Percentiles rank a stretch among this genome's conserved stretches.
phyloP scores from a whole-genome alignment of 2,888 invertebrate genomes.

The Cyrtodaria siliqua region DNA sequence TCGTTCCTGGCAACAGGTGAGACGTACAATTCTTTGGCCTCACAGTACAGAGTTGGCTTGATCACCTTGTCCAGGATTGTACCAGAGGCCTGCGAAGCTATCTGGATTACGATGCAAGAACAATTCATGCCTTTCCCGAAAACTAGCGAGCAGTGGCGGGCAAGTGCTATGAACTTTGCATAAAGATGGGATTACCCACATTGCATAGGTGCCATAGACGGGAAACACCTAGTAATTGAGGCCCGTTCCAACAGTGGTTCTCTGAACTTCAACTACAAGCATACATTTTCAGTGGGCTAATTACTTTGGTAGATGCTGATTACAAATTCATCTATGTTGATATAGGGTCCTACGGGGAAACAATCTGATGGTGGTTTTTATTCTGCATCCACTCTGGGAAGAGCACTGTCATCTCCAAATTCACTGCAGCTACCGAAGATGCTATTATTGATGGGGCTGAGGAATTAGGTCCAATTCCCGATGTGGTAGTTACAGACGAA shows the following conservation, averaged over 20 bases:
- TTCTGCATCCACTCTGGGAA: slow-evolving; percentile 1
- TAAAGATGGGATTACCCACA: slow-evolving; percentile 82
- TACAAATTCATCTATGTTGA: slow-evolving; percentile 83
- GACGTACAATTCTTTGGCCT: slow-evolving; percentile 21
- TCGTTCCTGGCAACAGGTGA: slow-evolving; percentile 39
- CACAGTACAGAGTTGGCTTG: slow-evolving; percentile 12
- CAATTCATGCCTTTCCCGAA: not conserved
- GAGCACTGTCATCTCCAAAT: not conserved
- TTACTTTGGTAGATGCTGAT: slow-evolving; percentile 82
- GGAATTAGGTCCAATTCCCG: not conserved
- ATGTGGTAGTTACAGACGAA: no score
- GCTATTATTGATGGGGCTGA: slow-evolving; percentile 4
- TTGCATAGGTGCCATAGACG: slow-evolving; percentile 63
- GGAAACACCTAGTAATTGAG: slow-evolving; percentile 47
- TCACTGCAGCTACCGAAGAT: slow-evolving; percentile 1
- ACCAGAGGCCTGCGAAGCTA: slow-evolving; percentile 23
- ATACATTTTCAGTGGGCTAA: slow-evolving; percentile 59
- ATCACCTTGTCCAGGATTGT: slow-evolving; percentile 24
- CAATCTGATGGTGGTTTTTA: slow-evolving; percentile 33
- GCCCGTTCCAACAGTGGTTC: slow-evolving; percentile 37
- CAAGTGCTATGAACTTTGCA: slow-evolving; percentile 35
- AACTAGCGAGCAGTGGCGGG: slow-evolving; percentile 12
- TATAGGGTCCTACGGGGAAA: slow-evolving; percentile 80
- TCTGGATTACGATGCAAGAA: not conserved
- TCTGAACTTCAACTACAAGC: slow-evolving; percentile 45